Base-by-base conservation (phyloP, 2,113 vertebrate genomes). In the Leptobrachium ailaonicum region DNA sequence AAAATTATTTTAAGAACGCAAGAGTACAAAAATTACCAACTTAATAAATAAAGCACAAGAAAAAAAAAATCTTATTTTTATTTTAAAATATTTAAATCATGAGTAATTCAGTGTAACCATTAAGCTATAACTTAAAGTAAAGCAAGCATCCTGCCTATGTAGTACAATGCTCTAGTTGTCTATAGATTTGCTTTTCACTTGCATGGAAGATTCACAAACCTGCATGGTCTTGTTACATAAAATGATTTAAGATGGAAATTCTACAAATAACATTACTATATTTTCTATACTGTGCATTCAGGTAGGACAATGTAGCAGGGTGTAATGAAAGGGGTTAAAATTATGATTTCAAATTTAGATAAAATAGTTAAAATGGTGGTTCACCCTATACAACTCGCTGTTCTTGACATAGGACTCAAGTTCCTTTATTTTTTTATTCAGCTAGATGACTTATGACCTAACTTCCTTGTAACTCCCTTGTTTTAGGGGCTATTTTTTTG, bases 71-170 rank as follows among this genome's bases (percentile, higher is more conserved):
- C 56, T 13, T 7, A 43, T 14, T n/a, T 71, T 71, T 71, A 71
- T 71, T 71, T 47, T 50, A 71, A 68, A 71, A 70, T 50, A 32
- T 71, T 32, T 14, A 47, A 71, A 71, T 20, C 68, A 71, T 47
- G 20, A 32, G 20, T 32, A 32, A 32, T 32, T 32, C 44, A 50
- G 47, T 4, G 4, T 50, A 50, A 50, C 47, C 68, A 71, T 47
- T 54, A 11, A 12, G 9, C 10, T 60, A 11, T 60, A 60, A 60
- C 4, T 7, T 11, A 60, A 60, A 60, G 13, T 60, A 14, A 60
- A 60, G 56, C 10, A 60, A 60, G 11, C 56, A 12, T 60, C 13
- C 56, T 1, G 10, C 3, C 9, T 60, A 58, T 14, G 4, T 58
- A 5, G 56, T 58, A 60, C 56, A 50, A 4, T 60, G 13, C 56